Base-by-base conservation (phyloP, 2,113 vertebrate species). In the Mionectes macconnelli region DNA sequence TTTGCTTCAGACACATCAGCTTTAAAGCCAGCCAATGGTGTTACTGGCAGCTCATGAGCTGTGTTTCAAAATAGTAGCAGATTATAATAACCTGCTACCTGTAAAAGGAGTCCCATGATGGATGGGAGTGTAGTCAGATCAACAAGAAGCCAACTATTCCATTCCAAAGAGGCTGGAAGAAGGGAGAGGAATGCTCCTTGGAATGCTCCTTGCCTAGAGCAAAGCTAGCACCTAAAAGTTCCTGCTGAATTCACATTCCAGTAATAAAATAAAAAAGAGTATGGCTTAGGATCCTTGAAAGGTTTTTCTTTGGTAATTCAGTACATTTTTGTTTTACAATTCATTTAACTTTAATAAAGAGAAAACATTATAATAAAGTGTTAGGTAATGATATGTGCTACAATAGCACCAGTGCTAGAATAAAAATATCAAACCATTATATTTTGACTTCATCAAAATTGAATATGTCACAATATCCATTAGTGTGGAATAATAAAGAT, bases 91-190 rank as follows among this genome's bases (percentile, higher is more conserved):
- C 57, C 62, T 79, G 6, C 52, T 50, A 3, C 39, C 40, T 56
- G 25, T 42, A 8, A 20, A n/a, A 73, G 44, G 37, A 67, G 31
- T 73, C 31, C 39, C 2, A 12, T 1, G 1, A 23, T 0, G 3
- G 8, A 20, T 35, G 16, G 31, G 24, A 72, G 20, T 4, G 14
- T 20, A 5, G 40, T 53, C 0, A 0, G n/a, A 67, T n/a, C 33
- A 40, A 23, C 2, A 0, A 19, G 47, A 10, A 56, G 39, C 20
- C 0, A 0, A 33, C 10, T 23, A 14, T 53, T 62, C 22, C 0
- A 0, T 75, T 82, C 44, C 31, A 44, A 56, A 18, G n/a, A 68
- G n/a, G 37, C 25, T 59, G 39, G 27, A 53, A 49, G 17, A 89
- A 63, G n/a, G 20, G 9, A 74, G 12, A 87, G 9, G 10, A 57